Evolutionary conservation across 2,888 invertebrate genomes (phyloP).

Genomic region (Andrena bicolor): DNA sequence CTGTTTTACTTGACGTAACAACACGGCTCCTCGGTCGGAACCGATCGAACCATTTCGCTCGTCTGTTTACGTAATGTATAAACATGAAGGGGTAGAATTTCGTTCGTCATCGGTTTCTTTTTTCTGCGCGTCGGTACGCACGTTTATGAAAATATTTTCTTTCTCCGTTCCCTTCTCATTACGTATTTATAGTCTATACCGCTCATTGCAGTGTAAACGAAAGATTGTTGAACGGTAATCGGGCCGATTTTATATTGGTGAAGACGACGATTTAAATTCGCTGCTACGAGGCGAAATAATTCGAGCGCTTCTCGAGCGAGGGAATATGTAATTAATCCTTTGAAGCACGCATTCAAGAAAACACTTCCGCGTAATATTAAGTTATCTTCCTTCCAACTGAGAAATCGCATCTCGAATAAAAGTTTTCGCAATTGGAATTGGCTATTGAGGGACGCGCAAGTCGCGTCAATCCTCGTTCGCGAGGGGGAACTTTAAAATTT

Average conservation of each 20-base stretch:
- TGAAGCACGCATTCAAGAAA: conserved; percentile 52
- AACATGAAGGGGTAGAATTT: neutral
- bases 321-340: conserved; percentile 60
- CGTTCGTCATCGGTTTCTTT: neutral
- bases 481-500: too few relatives aligned
- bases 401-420: conserved; percentile 31
- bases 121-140: too few relatives aligned
- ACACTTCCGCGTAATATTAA: conserved; percentile 3
- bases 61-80: neutral
- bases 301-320: conserved; percentile 58
- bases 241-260: too few relatives aligned
- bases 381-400: neutral
- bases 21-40: conserved; percentile 35
- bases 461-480: neutral
- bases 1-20: conserved; percentile 68
- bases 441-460: neutral
- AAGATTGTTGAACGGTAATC: too few relatives aligned
- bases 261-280: neutral
- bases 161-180: too few relatives aligned
- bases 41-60: conserved; percentile 67
- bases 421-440: conserved; percentile 33
- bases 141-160: too few relatives aligned
- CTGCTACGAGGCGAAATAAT: conserved; percentile 43
- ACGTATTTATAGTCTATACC: too few relatives aligned
- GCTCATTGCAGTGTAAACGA: too few relatives aligned